Conservation (phyloP, 2,113 vertebrate species). For the Grus americana region DNA sequence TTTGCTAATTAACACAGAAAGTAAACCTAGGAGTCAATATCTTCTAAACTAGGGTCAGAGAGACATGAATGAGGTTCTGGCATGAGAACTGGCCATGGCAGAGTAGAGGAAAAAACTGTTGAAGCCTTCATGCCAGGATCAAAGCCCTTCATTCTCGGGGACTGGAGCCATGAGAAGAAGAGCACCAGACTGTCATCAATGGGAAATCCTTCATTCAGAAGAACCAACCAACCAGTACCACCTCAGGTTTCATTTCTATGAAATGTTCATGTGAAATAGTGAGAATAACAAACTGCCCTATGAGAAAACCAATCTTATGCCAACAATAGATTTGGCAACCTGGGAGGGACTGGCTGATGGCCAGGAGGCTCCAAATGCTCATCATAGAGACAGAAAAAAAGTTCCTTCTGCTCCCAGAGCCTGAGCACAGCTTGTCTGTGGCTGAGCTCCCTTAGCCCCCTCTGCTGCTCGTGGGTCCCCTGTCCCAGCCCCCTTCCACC, state of each 20-base stretch:
- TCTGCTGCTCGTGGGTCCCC: accelerated
- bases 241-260: not conserved
- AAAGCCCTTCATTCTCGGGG: not conserved
- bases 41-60: not conserved
- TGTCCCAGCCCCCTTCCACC: not conserved
- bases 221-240: not conserved
- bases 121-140: not conserved
- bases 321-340: not conserved
- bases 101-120: not conserved
- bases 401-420: not conserved
- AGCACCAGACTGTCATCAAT: not conserved
- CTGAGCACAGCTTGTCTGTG: not conserved
- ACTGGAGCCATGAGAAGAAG: not conserved
- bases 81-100: not conserved
- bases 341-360: not conserved
- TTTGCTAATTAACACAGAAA: not conserved
- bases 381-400: not conserved
- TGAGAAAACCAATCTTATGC: not conserved
- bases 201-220: not conserved
- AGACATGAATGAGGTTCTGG: not conserved
- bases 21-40: not conserved
- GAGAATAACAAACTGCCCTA: not conserved
- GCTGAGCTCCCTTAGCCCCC: not conserved
- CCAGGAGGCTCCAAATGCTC: not conserved
- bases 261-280: not conserved